Evolutionary conservation across 2,888 invertebrate genomes (phyloP), one percentile per base, ranked within the genome.

Genomic region (Suillia variegata): DNA sequence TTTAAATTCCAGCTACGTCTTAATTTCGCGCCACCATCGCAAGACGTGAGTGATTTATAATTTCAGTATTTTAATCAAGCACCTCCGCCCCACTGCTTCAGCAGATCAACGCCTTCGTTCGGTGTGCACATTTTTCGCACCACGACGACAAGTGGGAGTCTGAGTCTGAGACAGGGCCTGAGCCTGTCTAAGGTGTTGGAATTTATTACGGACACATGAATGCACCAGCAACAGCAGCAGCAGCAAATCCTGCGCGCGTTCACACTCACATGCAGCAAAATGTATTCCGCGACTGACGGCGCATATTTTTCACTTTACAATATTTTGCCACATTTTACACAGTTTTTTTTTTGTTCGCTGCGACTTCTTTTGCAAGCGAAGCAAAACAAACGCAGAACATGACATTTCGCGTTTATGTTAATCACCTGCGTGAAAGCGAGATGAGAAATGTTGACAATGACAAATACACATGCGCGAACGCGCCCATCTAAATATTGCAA

Each of bases 371-470:
- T 38, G n/a, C 5, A 17, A 18, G 45, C 17, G 13, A n/a, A 6
- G 24, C 31, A 50, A 24, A 31, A 31, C 50, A 53, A 34, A 17
- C 53, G 18, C 13, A 12, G 13, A 61, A 67, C 68, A 67, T 67
- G 66, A 67, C 67, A 67, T 70, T 73, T 71, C 71, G 75, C 75
- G 73, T 78, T 78, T 77, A 80, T 79, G 79, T 78, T 79, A 79
- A 79, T 79, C 79, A 79, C 79, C 79, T 80, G 76, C 79, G 70
- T 77, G 79, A 80, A 77, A 78, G 77, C 75, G 65, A 67, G 64
- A 70, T 62, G 63, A 62, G 62, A 71, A 67, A 77, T 79, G 80
- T 78, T 79, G 79, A 79, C 79, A 79, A 78, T 79, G 79, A 79
- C 79, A 79, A 79, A 79, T 79, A 80, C 76, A 73, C 80, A 76